Conservation (phyloP, 1,140 invertebrate genomes). For the Lepidurus couesii region DNA sequence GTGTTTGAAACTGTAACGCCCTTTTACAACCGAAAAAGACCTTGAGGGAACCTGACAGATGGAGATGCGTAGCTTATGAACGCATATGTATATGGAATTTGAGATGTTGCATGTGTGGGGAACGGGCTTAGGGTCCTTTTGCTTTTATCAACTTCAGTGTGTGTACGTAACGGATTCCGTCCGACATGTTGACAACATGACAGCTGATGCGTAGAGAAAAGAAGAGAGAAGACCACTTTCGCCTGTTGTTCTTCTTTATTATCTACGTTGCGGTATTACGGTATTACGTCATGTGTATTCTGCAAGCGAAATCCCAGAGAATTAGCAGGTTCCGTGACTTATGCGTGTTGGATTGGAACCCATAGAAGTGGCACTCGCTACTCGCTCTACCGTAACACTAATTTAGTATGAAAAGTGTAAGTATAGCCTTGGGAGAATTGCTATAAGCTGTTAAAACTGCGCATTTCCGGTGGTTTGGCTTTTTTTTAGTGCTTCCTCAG, state of each 20-base stretch:
- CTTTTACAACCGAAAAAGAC: neutral
- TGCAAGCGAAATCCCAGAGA: neutral
- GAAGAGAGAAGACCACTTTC: neutral
- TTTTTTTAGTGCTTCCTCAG: neutral
- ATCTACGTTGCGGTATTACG: neutral
- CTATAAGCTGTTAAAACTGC: conserved; percentile 6
- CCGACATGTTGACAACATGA: neutral
- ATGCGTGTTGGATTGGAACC: neutral
- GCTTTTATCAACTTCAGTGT: neutral
- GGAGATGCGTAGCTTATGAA: neutral
- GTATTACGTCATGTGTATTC: neutral
- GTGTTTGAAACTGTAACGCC: conserved; percentile 11
- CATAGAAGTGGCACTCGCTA: neutral
- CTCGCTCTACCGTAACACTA: neutral
- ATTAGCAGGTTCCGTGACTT: neutral
- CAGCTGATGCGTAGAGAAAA: neutral
- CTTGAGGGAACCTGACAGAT: neutral
- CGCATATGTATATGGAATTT: neutral
- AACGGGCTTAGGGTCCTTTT: too few species aligned
- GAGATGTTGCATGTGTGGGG: neutral
- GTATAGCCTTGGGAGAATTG: conserved; percentile 5
- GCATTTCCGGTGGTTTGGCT: neutral
- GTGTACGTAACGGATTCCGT: neutral
- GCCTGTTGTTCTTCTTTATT: neutral
- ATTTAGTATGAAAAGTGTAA: neutral